Base-by-base conservation (phyloP, 2,113 vertebrate species). In the Microtus ochrogaster region DNA sequence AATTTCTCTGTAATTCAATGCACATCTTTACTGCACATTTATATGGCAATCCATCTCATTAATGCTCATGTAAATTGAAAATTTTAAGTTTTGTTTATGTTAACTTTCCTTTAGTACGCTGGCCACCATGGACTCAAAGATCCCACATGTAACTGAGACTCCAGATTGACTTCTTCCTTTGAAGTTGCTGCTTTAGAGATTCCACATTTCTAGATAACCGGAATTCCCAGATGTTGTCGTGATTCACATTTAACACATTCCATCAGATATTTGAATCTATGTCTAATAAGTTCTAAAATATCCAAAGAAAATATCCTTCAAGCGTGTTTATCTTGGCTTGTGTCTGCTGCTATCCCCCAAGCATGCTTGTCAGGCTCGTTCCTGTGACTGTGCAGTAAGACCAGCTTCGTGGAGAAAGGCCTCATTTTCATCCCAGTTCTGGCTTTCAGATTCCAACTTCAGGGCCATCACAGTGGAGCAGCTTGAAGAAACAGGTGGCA, bases 61-160 rank as follows among this genome's bases (percentile, higher is more conserved):
- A 24, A 49, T 49, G 5, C 36, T 2, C 10, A 47, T 36, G 24
- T 86, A n/a, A n/a, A n/a, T n/a, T n/a, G n/a, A n/a, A n/a, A n/a
- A n/a, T n/a, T n/a, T n/a, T n/a, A n/a, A 81, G 0, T 33, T 85
- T 91, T 89, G 76, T 30, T 78, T 87, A 33, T 61, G 14, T 8
- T 94, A 10, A 78, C 52, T 96, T 94, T 44, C n/a, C 17, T 90
- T 89, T 8, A 94, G 26, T 81, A 91, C 72, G 7, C 44, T 94
- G 26, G 85, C 85, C 30, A 91, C 22, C 36, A 8, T 55, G 36
- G 55, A 87, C 41, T 74, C 78, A 92, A 96, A 88, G 9, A 65
- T 5, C 26, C 6, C 79, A 63, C 39, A 47, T 0, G 33, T 30
- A 89, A 84, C 10, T 83, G 96, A 55, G 2, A 47, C 30, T 95